These are phyloP conservation scores for Ictalurus punctatus DNA, from an alignment of 2,113 vertebrate species.

Conservation along the genomic window DNA sequence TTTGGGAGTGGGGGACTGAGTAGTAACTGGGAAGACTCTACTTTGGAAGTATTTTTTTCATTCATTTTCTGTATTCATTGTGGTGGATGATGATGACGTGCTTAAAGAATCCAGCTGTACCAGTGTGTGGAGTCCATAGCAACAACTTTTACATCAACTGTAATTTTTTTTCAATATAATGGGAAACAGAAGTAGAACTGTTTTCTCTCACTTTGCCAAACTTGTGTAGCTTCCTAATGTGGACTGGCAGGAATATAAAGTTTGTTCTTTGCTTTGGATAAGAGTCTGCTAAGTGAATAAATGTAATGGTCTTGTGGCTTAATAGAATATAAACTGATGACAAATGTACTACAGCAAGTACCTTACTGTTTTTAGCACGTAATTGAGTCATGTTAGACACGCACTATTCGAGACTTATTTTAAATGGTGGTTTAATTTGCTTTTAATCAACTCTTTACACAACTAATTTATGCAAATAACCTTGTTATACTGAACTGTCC, in stretches of 20 bases:
- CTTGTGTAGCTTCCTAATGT: background rate
- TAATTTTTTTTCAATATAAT: background rate
- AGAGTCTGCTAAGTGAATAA: too few species aligned
- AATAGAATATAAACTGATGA: background rate
- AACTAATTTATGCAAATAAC: background rate
- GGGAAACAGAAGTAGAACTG: background rate
- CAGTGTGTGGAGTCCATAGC: background rate
- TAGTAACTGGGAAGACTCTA: too few species aligned
- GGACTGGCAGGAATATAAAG: background rate
- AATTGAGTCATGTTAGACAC: background rate
- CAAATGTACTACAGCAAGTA: background rate
- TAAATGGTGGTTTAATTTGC: background rate
- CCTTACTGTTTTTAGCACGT: background rate
- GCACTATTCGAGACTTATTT: too few species aligned
- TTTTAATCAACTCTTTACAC: background rate
- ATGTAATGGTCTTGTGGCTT: background rate
- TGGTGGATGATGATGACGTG: constrained; percentile 41
- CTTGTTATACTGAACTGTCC: background rate
- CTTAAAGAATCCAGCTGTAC: constrained; percentile 11
- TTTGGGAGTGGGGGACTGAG: background rate
- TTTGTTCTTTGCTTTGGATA: background rate
- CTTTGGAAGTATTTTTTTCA: background rate
- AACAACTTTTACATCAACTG: background rate
- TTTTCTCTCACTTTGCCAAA: background rate
- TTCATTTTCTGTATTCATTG: background rate